Evolutionary conservation across 2,113 vertebrate genomes (phyloP), one percentile per base, ranked within the genome.

Genomic region (Regulus satrapa): DNA sequence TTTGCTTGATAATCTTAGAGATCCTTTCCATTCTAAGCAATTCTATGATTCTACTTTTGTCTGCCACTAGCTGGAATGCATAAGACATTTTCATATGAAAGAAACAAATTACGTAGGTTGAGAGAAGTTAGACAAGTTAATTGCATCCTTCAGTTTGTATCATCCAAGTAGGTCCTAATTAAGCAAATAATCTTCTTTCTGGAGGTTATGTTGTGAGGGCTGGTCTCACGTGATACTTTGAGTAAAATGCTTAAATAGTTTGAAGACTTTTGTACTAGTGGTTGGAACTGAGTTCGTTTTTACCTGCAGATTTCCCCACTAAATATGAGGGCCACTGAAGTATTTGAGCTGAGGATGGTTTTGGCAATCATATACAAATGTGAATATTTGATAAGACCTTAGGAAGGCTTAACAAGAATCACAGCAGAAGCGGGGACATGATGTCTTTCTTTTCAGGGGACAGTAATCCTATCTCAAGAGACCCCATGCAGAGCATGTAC

Each of bases 51-150:
- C 46, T 41, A 25, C 41, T 93, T 88, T 85, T 92, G 28, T 82
- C 46, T 90, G 24, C 46, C 13, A 38, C 18, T 74, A 74, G 20
- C 72, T 90, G 79, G 89, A 90, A 88, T 43, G 16, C 73, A 40
- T 26, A 63, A 92, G 63, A 58, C 29, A 91, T 89, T 95, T 95
- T 79, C 89, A 89, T 93, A 92, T 51, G 78, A 96, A 97, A 96
- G 93, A 82, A 94, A 75, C 12, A 90, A 92, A 80, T 93, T 89
- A 93, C 69, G 67, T 66, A 85, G 49, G 17, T 78, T 93, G 90
- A 77, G 58, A 62, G 86, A 85, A 91, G 40, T 21, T 78, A 87
- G 96, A 95, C 91, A 97, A 95, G 85, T 85, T 97, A 97, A 97
- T 97, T 95, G 73, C 61, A 89, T 64, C 78, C 67, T 88, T 93